Base-by-base conservation (phyloP, 2,113 vertebrate genomes). In the Lagopus leucura region DNA sequence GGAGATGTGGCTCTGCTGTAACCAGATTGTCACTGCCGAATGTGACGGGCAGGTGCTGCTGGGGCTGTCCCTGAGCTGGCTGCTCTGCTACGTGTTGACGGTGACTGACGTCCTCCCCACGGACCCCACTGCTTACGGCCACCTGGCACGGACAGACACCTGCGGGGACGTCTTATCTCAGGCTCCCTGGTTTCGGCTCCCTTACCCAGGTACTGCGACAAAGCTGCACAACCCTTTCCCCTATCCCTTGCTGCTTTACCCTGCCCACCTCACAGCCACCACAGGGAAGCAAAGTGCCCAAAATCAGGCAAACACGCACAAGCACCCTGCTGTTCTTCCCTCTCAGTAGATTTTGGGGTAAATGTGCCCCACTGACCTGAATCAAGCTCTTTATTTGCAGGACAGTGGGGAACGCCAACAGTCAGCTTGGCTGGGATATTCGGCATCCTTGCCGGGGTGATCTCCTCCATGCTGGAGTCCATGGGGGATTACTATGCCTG, bases 401-500 rank as follows among this genome's bases (percentile, higher is more conserved):
- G 99, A 50, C 99, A 99, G 92, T 99, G 99, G 99, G 99, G 99
- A 30, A 10, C 95, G 58, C 99, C 99, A 13, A 99, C 99, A 2
- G 95, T 99, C 92, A 99, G 98, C 93, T 94, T 98, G 55, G 99
- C 98, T 3, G 99, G 99, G 22, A 98, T 99, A 85, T 98, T 99
- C 10, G 99, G 99, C 63, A 98, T 99, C 96, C 91, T 99, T 8
- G 99, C 99, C 0, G 99, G 99, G 8, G 98, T 99, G 61, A 98
- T 99, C 57, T 99, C 99, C 54, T 99, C 99, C 75, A 99, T 99
- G 98, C 97, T 99, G 85, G 99, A 99, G 91, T 99, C 99, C 0
- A 97, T 99, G 42, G 99, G 99, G 3, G 99, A 99, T 94, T 99
- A 99, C 86, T 98, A 99, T 1, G 99, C 99, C 36, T 99, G 99